These are phyloP conservation scores for Ariopsis seemanni DNA, from an alignment of 2,113 vertebrate species.

Conservation along the genomic window DNA sequence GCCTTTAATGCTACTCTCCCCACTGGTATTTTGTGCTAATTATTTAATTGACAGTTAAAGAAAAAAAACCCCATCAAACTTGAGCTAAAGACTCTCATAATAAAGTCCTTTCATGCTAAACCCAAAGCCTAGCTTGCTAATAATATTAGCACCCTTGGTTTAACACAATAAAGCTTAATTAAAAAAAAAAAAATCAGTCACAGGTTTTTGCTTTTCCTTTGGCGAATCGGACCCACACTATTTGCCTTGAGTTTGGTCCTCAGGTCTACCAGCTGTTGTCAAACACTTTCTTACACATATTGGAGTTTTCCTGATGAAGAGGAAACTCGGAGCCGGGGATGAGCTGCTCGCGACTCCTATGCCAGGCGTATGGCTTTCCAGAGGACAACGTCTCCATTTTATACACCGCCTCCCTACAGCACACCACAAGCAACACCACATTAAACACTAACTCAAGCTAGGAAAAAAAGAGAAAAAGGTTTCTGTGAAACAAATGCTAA, in stretches of 20 bases:
- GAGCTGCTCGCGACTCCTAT: conserved; percentile 67
- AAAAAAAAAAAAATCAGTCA: neutral
- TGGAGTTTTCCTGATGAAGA: conserved; percentile 94
- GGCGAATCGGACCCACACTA: neutral
- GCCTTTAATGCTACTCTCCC: neutral
- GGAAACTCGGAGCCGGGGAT: conserved; percentile 87
- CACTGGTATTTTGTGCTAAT: neutral
- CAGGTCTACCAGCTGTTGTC: conserved; percentile 70
- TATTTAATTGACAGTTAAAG: neutral
- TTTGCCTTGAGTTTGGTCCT: neutral
- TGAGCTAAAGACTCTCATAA: neutral
- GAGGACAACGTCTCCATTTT: conserved; percentile 84
- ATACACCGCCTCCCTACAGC: conserved; percentile 75
- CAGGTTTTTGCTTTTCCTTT: neutral
- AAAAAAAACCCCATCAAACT: neutral
- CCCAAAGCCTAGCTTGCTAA: neutral
- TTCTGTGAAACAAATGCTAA: neutral
- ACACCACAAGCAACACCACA: conserved; percentile 3
- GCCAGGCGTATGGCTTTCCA: conserved; percentile 72
- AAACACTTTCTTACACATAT: conserved; percentile 92
- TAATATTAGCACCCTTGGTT: neutral
- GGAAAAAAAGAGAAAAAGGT: neutral
- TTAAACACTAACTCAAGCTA: neutral
- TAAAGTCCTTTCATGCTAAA: neutral
- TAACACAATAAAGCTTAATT: neutral